Base-by-base conservation (phyloP, 1,140 invertebrate species). In the Sinonovacula constricta region DNA sequence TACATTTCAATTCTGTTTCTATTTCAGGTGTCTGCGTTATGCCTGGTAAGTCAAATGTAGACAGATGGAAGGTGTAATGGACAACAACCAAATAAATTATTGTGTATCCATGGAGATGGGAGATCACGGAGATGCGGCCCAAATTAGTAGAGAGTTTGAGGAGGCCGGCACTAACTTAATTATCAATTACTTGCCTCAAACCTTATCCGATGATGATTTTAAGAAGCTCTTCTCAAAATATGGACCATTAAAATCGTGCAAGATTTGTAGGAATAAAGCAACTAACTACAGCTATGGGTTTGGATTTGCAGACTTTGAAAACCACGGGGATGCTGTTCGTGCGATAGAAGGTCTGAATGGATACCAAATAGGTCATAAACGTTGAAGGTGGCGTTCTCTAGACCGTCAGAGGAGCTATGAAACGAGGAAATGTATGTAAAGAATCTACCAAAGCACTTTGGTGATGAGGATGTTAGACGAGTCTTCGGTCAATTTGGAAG, bases 311-410 rank as follows among this genome's bases (percentile, higher is more conserved):
- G 71, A 63, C 14, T 74, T 65, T 54, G 1, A 0, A 10, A 51
- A 26, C 1, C 3, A 22, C 1, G 26, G 22, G 0, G 71, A 74
- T n/a, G 71, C 36, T 30, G n/a, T 26, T 0, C 63, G 65, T 36
- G 71, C 59, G 0, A 74, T 74, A 54, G 71, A 74, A 36, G 26
- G 56, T 15, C 45, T 74, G 1, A 22, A 74, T 56, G 71, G 71
- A 2, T 28, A 65, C 18, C 71, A 74, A 33, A 36, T 74, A 31
- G 71, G 71, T 2, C 53, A 65, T 5, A 74, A 63, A 74, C 63
- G 39, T 30, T 74, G 18, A 26, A 60, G 34, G 71, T 74, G n/a
- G 59, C 71, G 14, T 74, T 62, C 36, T 65, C 71, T 26, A 60
- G 65, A 56, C 71, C 71, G 1, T 12, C 56, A 36, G 60, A 65